Base-by-base conservation (phyloP, 2,113 vertebrate species). In the Columba livia region DNA sequence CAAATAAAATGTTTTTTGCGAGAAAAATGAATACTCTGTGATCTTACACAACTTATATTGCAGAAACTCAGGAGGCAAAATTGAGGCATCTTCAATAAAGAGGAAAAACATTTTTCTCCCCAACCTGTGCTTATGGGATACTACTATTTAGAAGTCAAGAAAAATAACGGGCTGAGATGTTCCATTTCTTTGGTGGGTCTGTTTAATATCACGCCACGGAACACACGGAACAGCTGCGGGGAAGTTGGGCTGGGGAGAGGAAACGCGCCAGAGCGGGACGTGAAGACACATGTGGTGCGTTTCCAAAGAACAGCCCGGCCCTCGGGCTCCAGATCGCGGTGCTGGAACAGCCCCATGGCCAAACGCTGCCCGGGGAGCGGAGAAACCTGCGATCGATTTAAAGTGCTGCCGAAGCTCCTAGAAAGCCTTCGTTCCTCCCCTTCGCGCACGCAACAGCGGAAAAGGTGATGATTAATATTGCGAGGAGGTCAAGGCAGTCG, bases 361-460 rank as follows among this genome's bases (percentile, higher is more conserved):
- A 34, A 75, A 48, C 36, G 10, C 16, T 48, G 47, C 25, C 0
- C 1, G 67, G 53, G 61, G 79, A 85, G 82, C 1, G 29, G 70
- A 75, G 74, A 94, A 92, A 70, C 32, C 78, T 92, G 93, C 69
- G 65, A 94, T 6, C 60, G 42, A 64, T 79, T 85, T 36, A 34
- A 51, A 85, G 90, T 87, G 84, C 42, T 69, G 57, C 4, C 13
- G 89, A 72, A 65, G 79, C 32, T 79, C 47, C 81, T 36, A 10
- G 65, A 56, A 42, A 18, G 4, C 1, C 32, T 61, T 15, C 44
- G 75, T 34, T 67, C 34, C 42, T 78, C 29, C 48, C 44, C 54
- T 71, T 47, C 8, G 11, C 36, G 24, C 28, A 51, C 14, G 29
- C 7, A 12, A 32, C 81, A 51, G 87, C 51, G 47, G 73, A 32